These are phyloP conservation scores for Polyploca ridens DNA, from an alignment of 2,888 invertebrate genomes.

Conservation along the genomic window DNA sequence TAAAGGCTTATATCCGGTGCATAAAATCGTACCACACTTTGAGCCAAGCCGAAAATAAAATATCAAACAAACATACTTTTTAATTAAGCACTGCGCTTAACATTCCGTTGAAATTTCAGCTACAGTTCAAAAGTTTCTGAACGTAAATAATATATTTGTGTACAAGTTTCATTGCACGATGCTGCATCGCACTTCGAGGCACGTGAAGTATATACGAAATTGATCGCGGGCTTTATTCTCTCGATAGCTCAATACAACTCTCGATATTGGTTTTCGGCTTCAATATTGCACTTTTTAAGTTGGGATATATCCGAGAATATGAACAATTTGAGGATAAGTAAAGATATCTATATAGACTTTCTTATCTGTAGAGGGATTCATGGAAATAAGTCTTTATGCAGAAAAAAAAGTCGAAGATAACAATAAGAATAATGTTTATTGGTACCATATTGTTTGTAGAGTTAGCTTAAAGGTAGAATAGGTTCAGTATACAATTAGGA, in stretches of 20 bases:
- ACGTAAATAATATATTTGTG: background rate
- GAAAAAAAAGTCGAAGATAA: too few species aligned
- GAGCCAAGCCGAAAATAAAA: background rate
- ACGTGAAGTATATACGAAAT: slow-evolving; percentile 40
- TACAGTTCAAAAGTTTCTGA: background rate
- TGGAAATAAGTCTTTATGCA: too few species aligned
- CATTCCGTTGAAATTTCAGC: background rate
- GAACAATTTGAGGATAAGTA: background rate
- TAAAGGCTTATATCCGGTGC: background rate
- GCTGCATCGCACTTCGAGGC: slow-evolving; percentile 18
- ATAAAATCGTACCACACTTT: background rate
- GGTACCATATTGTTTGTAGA: too few species aligned
- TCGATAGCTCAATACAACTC: slow-evolving; percentile 29
- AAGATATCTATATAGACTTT: background rate
- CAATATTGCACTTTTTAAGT: slow-evolving; percentile 47
- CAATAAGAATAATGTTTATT: too few species aligned
- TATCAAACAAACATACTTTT: background rate
- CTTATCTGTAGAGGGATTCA: too few species aligned
- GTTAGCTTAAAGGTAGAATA: too few species aligned
- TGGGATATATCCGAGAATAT: slow-evolving; percentile 11
- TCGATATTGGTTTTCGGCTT: slow-evolving; percentile 43
- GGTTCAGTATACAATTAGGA: too few species aligned
- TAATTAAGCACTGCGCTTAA: background rate
- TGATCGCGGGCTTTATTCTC: slow-evolving; percentile 34
- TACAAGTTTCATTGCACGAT: background rate